These are phyloP conservation scores for Heliconius ismenius DNA, from an alignment of 2,888 invertebrate genomes.

Conservation along the genomic window DNA sequence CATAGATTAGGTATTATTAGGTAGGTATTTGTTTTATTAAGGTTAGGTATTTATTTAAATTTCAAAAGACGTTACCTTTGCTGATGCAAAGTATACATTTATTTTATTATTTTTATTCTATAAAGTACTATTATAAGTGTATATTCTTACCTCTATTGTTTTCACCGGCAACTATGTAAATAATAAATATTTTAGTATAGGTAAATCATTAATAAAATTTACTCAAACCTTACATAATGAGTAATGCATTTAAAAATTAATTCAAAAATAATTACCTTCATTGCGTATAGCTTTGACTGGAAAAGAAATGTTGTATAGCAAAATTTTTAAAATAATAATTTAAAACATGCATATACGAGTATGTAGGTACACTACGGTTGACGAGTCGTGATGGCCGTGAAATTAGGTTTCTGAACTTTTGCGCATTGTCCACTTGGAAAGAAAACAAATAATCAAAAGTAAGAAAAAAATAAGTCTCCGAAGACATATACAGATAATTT, in stretches of 20 bases:
- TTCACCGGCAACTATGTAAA: constrained; percentile 18
- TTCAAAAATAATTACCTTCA: constrained; percentile 20
- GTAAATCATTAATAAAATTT: not conserved
- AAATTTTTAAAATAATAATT: not conserved
- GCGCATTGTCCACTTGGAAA: not conserved
- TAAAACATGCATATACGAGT: not conserved
- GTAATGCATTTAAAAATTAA: not conserved
- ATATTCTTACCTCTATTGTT: constrained; percentile 16
- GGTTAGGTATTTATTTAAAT: not conserved
- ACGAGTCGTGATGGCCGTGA: too few species aligned
- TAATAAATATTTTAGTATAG: not conserved
- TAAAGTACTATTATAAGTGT: not conserved
- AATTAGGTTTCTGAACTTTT: not conserved
- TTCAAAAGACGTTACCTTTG: not conserved
- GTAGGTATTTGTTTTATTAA: too few species aligned
- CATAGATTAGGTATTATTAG: not conserved
- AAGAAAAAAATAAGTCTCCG: not conserved
- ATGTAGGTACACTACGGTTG: not conserved
- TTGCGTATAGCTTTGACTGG: constrained; percentile 9
- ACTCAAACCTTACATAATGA: not conserved
- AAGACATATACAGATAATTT: not conserved
- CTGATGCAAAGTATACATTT: not conserved
- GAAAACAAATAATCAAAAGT: not conserved
- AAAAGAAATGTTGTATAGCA: not conserved
- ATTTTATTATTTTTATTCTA: not conserved